phyloP scores from a whole-genome alignment of 1,140 invertebrate genomes.

The Heliconius melpomene region DNA sequence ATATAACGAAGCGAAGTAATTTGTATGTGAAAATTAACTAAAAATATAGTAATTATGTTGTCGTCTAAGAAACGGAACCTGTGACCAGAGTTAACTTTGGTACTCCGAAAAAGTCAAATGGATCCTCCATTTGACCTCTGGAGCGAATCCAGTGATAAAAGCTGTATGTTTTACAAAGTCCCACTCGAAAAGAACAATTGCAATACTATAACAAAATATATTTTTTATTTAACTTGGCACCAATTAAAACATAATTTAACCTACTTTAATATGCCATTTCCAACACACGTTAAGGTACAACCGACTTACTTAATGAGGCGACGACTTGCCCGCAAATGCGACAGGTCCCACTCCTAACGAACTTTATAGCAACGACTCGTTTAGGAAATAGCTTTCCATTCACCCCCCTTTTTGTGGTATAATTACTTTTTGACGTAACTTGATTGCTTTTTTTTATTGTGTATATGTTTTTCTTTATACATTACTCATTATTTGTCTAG shows the following conservation, averaged over 20 bases:
- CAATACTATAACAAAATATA: too few species aligned
- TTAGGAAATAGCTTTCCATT: slow-evolving; percentile 30
- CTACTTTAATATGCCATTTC: not conserved
- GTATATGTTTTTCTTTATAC: not conserved
- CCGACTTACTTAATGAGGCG: slow-evolving; percentile 33
- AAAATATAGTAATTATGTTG: too few species aligned
- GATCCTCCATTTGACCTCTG: too few species aligned
- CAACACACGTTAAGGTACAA: slow-evolving; percentile 1
- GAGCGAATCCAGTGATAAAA: too few species aligned
- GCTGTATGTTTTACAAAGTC: too few species aligned
- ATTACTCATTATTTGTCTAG: not conserved
- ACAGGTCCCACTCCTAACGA: slow-evolving; percentile 33
- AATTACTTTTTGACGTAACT: slow-evolving; percentile 21
- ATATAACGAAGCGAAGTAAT: too few species aligned
- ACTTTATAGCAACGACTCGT: slow-evolving; percentile 37
- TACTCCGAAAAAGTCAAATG: too few species aligned
- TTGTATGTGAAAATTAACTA: too few species aligned
- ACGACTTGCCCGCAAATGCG: slow-evolving; percentile 34
- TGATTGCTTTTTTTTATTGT: not conserved
- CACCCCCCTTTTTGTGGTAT: not conserved
- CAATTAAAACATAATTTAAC: not conserved
- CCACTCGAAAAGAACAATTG: too few species aligned
- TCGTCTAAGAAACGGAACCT: too few species aligned
- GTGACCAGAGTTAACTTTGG: too few species aligned
- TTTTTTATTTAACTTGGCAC: not conserved